These are phyloP conservation scores for Gymnoscopelus microlampas DNA, from an alignment of 2,797 vertebrate genomes.

Conservation along the genomic window DNA sequence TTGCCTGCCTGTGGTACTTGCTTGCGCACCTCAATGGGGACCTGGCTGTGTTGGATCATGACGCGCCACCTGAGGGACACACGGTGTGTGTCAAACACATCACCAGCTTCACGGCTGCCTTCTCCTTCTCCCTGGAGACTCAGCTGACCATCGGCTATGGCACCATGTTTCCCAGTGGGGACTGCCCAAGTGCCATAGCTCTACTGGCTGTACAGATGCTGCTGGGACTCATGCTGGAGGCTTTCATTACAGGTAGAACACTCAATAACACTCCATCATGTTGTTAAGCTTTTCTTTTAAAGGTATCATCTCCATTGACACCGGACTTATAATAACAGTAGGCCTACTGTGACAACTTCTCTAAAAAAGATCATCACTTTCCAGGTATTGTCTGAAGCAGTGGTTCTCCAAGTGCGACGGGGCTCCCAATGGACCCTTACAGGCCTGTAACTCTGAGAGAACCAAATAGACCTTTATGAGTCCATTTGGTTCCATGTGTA, in stretches of 20 bases:
- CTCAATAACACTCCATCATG: not conserved
- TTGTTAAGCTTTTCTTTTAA: not conserved
- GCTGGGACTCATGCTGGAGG: constrained; percentile 96
- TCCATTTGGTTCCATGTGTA: too few relatives aligned
- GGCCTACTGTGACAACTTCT: too few relatives aligned
- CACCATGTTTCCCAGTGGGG: constrained; percentile 97
- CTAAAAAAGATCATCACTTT: too few relatives aligned
- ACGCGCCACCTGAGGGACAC: constrained; percentile 90
- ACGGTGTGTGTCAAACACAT: constrained; percentile 96
- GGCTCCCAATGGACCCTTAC: too few relatives aligned
- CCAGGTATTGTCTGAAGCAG: too few relatives aligned
- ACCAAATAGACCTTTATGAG: too few relatives aligned
- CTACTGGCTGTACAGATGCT: constrained; percentile 97
- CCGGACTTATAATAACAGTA: too few relatives aligned
- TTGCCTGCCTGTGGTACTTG: constrained; percentile 96
- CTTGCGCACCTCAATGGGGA: constrained; percentile 95
- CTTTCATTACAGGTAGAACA: constrained; percentile 94
- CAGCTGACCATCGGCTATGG: constrained; percentile 99
- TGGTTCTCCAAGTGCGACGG: too few relatives aligned
- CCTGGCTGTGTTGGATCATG: constrained; percentile 88
- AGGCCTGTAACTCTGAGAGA: too few relatives aligned
- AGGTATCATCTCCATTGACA: too few relatives aligned
- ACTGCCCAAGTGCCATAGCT: constrained; percentile 94
- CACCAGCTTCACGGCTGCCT: constrained; percentile 95
- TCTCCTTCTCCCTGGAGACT: constrained; percentile 97